A percentile compares a stretch with the other conserved stretches of the same genome.
These are phyloP conservation scores for Paguma larvata DNA, from an alignment of 2,797 vertebrate genomes.

Conservation along the genomic window DNA sequence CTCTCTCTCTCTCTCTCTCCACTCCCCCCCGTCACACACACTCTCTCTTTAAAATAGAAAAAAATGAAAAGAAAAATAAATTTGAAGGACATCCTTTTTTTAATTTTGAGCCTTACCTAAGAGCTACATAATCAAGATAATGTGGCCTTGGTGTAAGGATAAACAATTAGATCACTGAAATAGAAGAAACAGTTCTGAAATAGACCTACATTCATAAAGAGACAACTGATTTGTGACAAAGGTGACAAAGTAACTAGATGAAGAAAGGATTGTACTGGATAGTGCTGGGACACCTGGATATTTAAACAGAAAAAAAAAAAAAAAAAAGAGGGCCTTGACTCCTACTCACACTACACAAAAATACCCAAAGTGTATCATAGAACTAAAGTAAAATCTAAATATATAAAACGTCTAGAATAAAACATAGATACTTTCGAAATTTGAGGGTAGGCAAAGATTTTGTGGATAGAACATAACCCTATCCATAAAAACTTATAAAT, in stretches of 20 bases:
- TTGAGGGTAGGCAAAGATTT: neutral
- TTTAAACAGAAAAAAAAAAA: neutral
- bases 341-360: neutral
- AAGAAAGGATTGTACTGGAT: neutral
- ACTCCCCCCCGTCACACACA: no score
- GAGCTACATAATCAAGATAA: neutral
- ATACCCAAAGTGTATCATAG: neutral
- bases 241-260: neutral
- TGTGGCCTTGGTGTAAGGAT: neutral
- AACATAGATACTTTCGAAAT: neutral
- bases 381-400: neutral
- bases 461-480: neutral
- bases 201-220: neutral
- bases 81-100: neutral
- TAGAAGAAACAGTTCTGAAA: slow-evolving; percentile 7
- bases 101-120: neutral
- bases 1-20: no score
- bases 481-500: neutral
- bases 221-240: slow-evolving; percentile 15
- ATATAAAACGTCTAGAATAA: slow-evolving; percentile 8
- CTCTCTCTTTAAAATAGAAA: no score
- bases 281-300: neutral
- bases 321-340: neutral
- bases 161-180: neutral
- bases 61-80: slow-evolving; percentile 18